Percentiles rank a stretch among this genome's conserved stretches.
These are phyloP conservation scores for Schizotus pectinicornis DNA, from an alignment of 2,888 invertebrate genomes.

Conservation along the genomic window DNA sequence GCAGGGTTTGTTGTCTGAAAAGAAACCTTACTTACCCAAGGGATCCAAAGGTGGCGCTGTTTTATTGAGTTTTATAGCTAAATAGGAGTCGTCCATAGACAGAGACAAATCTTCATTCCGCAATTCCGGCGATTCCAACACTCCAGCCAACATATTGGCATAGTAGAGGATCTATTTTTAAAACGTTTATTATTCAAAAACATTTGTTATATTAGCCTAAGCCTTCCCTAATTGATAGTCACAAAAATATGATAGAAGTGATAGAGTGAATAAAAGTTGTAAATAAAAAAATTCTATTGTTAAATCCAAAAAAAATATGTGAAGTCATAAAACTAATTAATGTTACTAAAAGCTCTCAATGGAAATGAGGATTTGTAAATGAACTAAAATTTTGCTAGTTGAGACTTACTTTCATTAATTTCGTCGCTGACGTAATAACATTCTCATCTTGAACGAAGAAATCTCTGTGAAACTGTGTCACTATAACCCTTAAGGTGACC, in stretches of 20 bases:
- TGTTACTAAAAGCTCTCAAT: too few species aligned
- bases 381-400: too few species aligned
- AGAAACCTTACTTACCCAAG: slow-evolving; percentile 57
- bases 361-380: too few species aligned
- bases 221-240: too few species aligned
- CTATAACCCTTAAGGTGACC: slow-evolving; percentile 83
- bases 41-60: slow-evolving; percentile 63
- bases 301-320: too few species aligned
- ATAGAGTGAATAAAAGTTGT: too few species aligned
- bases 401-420: slow-evolving; percentile 84
- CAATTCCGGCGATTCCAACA: slow-evolving; percentile 70
- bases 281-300: too few species aligned
- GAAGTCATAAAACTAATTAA: too few species aligned
- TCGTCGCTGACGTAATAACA: slow-evolving; percentile 82
- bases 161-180: slow-evolving; percentile 76
- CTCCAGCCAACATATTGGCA: slow-evolving; percentile 86
- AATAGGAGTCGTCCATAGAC: slow-evolving; percentile 56
- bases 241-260: too few species aligned
- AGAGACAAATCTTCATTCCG: slow-evolving; percentile 65
- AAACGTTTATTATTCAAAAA: background rate
- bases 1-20: too few species aligned
- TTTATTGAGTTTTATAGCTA: slow-evolving; percentile 51
- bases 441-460: slow-evolving; percentile 86
- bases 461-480: slow-evolving; percentile 73
- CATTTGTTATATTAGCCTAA: too few species aligned